Evolutionary conservation across 2,888 invertebrate species (phyloP).

Genomic region (Hipparchia sbordonii): DNA sequence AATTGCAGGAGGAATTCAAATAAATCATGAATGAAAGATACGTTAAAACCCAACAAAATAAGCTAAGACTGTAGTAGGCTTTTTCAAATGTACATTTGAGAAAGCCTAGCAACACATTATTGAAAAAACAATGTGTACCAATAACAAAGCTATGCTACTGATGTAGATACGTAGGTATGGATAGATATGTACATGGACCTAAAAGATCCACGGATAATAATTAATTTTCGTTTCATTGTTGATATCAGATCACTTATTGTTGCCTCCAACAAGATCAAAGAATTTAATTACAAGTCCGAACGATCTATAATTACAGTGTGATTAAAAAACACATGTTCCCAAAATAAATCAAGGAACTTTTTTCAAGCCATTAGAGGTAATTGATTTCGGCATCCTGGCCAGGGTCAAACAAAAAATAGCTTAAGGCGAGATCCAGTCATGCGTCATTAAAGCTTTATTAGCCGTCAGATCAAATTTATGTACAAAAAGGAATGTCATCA

Average conservation of each 20-base stretch:
- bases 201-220: too few relatives aligned
- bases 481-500: conserved; percentile 43
- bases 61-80: too few relatives aligned
- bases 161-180: too few relatives aligned
- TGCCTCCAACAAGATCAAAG: conserved; percentile 19
- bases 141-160: too few relatives aligned
- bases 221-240: not conserved
- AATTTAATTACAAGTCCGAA: conserved; percentile 61
- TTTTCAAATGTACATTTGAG: too few relatives aligned
- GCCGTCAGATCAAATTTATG: conserved; percentile 42
- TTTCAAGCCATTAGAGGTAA: conserved; percentile 66
- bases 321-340: conserved; percentile 48
- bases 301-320: conserved; percentile 46
- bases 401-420: conserved; percentile 51
- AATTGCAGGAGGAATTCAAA: too few relatives aligned
- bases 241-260: conserved; percentile 4
- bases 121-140: too few relatives aligned
- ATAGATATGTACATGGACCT: too few relatives aligned
- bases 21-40: too few relatives aligned
- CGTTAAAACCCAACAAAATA: too few relatives aligned
- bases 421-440: conserved; percentile 44
- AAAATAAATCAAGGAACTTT: conserved; percentile 65
- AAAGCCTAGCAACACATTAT: too few relatives aligned
- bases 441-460: conserved; percentile 55
- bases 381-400: conserved; percentile 62